These are phyloP conservation scores for Mus caroli DNA, from an alignment of 2,797 vertebrate genomes.

Conservation along the genomic window DNA sequence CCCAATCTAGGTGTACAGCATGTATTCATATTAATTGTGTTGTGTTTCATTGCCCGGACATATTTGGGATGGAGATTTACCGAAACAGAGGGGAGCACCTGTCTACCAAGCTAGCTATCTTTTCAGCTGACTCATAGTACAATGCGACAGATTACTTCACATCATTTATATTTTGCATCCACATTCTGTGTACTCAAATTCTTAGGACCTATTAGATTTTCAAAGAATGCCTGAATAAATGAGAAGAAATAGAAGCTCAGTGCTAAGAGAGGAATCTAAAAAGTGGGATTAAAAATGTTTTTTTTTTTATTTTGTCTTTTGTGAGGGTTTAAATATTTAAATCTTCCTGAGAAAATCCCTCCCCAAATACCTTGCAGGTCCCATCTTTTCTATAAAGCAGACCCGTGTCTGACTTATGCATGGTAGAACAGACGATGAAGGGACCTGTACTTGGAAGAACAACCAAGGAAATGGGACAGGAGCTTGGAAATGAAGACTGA, in stretches of 20 bases:
- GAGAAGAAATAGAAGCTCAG: not conserved
- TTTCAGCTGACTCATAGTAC: not conserved
- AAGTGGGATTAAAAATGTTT: not conserved
- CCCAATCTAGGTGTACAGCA: no score
- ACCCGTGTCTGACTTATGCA: fast-evolving
- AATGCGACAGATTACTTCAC: not conserved
- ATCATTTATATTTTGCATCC: not conserved
- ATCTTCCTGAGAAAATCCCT: not conserved
- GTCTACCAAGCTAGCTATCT: not conserved
- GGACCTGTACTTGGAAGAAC: not conserved
- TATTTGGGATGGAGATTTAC: no score
- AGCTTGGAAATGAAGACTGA: not conserved
- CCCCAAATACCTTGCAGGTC: not conserved
- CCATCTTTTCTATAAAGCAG: not conserved
- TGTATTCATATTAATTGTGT: no score
- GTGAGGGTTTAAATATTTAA: not conserved
- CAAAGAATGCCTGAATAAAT: conserved; percentile 42
- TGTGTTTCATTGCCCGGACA: no score
- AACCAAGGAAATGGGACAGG: not conserved
- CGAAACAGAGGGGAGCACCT: no score
- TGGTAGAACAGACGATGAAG: not conserved
- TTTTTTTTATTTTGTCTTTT: not conserved
- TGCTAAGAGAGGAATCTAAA: not conserved
- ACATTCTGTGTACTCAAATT: not conserved
- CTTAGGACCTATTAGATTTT: conserved; percentile 41